These are phyloP conservation scores for Zhengitettix transpicula DNA, from an alignment of 2,888 invertebrate species.

Conservation along the genomic window DNA sequence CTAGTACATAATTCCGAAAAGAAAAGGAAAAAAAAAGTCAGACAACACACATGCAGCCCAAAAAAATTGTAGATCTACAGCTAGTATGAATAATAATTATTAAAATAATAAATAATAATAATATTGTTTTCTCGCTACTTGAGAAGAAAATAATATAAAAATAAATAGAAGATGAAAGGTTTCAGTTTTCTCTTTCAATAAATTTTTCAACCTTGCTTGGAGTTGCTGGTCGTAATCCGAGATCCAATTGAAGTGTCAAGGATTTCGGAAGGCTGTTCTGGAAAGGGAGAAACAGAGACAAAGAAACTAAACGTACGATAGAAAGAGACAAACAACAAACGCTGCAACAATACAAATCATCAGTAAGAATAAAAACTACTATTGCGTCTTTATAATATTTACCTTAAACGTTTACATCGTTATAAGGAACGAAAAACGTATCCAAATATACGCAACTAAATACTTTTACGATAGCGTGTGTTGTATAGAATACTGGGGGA, in stretches of 20 bases:
- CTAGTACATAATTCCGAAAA: neutral
- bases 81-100: neutral
- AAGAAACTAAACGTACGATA: conserved; percentile 3
- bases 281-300: conserved; percentile 11
- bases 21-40: neutral
- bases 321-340: neutral
- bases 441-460: neutral
- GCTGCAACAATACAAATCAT: neutral
- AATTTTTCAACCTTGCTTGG: conserved; percentile 13
- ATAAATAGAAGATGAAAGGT: neutral
- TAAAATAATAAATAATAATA: neutral
- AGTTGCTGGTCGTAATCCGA: conserved; percentile 11
- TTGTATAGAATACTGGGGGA: neutral
- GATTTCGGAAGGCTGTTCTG: conserved; percentile 14
- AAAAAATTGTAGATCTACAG: neutral
- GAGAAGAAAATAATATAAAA: neutral
- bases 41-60: neutral
- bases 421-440: neutral
- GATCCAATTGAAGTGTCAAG: conserved; percentile 14
- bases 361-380: neutral
- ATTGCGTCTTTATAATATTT: too few relatives aligned
- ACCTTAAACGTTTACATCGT: too few relatives aligned
- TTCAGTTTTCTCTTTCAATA: conserved; percentile 1
- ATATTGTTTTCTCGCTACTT: neutral
- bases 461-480: neutral